phyloP scores from a whole-genome alignment of 2,888 invertebrate genomes.

The Malthinus flaveolus region DNA sequence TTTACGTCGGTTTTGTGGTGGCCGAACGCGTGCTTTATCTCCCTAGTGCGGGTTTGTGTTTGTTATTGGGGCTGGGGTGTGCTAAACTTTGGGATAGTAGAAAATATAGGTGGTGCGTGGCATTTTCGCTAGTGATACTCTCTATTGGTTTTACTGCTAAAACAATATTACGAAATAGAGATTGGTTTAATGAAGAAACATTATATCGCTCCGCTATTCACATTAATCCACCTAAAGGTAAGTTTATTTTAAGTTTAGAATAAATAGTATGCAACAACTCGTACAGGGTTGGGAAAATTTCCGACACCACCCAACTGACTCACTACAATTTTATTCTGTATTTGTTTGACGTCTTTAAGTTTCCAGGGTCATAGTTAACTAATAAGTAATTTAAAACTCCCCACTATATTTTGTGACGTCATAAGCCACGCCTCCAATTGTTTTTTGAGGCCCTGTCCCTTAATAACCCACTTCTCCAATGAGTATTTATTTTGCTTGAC shows the following conservation, averaged over 20 bases:
- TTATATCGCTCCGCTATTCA: constrained; percentile 88
- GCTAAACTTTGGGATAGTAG: constrained; percentile 60
- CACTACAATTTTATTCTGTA: too few species aligned
- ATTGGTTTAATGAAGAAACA: constrained; percentile 93
- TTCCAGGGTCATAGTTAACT: too few species aligned
- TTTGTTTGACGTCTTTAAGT: too few species aligned
- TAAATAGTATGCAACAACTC: too few species aligned
- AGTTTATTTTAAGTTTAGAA: constrained; percentile 38
- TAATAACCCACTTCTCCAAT: too few species aligned
- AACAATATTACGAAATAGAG: constrained; percentile 81
- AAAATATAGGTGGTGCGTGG: constrained; percentile 50
- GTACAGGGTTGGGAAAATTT: too few species aligned
- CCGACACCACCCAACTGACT: too few species aligned
- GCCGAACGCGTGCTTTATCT: constrained; percentile 95
- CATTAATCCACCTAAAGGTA: constrained; percentile 98
- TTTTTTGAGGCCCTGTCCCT: too few species aligned
- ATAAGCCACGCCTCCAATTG: too few species aligned
- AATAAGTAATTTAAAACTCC: too few species aligned
- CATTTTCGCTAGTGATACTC: constrained; percentile 59
- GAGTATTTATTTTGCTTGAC: too few species aligned
- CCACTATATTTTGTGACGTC: too few species aligned
- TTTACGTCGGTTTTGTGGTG: constrained; percentile 97
- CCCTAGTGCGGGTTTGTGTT: constrained; percentile 93
- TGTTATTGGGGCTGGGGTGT: constrained; percentile 79
- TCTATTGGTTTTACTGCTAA: constrained; percentile 73